These are phyloP conservation scores for Griposia aprilina DNA, from an alignment of 2,888 invertebrate genomes.

Conservation along the genomic window DNA sequence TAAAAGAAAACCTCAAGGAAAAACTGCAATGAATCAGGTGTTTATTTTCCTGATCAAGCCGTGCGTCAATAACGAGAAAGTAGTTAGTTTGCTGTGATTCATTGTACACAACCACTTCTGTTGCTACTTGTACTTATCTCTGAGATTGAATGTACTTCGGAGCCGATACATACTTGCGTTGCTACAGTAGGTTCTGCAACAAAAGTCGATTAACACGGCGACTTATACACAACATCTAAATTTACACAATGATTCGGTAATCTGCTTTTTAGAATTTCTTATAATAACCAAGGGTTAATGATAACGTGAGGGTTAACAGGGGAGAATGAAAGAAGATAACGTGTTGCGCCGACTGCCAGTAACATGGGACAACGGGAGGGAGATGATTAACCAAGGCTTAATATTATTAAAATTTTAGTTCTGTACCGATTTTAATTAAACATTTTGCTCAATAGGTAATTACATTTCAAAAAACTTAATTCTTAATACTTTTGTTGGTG, in stretches of 20 bases:
- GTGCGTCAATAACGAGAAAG: slow-evolving; percentile 52
- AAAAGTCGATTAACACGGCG: neutral
- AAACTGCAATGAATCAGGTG: slow-evolving; percentile 34
- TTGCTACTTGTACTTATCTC: slow-evolving; percentile 35
- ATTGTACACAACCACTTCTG: slow-evolving; percentile 38
- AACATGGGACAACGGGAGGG: no score
- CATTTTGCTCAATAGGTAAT: neutral
- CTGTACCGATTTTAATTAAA: neutral
- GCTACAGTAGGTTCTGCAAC: neutral
- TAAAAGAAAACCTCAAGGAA: slow-evolving; percentile 9
- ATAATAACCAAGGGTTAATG: neutral
- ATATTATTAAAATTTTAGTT: neutral
- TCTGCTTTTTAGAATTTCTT: neutral
- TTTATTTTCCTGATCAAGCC: slow-evolving; percentile 36
- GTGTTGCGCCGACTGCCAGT: no score
- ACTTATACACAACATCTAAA: neutral
- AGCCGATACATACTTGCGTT: slow-evolving; percentile 5
- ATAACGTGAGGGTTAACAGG: neutral
- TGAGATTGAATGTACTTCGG: slow-evolving; percentile 16
- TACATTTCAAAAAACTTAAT: neutral
- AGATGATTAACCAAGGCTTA: neutral
- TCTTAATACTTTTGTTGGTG: neutral
- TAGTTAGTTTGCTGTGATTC: slow-evolving; percentile 41
- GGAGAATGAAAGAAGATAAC: no score
- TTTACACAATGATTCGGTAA: neutral